Percentiles rank a stretch among this genome's conserved stretches.
Conservation (phyloP, 2,888 invertebrate species). For the Lamellibrachia columna region DNA sequence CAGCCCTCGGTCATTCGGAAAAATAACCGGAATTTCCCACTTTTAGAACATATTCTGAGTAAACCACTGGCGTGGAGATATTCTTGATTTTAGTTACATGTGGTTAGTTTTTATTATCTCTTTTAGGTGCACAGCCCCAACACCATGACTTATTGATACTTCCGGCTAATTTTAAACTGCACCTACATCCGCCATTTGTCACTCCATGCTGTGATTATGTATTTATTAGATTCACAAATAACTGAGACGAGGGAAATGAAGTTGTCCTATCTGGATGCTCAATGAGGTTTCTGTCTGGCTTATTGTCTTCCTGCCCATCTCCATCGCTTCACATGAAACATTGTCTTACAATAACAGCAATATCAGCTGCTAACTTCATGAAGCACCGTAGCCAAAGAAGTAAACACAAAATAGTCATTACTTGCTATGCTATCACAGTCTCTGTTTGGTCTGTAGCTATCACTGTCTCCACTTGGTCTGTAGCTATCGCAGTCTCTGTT, state of each 20-base stretch:
- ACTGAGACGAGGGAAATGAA: slow-evolving; percentile 1
- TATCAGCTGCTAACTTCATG: not conserved
- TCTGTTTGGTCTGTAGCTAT: no score
- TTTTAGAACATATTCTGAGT: no score
- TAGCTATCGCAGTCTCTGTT: no score
- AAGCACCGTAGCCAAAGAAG: no score
- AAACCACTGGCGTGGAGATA: no score
- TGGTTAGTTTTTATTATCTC: no score
- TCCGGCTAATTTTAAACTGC: not conserved
- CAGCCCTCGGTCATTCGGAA: no score
- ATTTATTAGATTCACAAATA: slow-evolving; percentile 14
- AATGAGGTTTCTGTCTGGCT: not conserved
- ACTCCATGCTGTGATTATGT: not conserved
- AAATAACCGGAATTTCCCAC: no score
- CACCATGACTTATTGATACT: not conserved
- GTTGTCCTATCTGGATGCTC: not conserved
- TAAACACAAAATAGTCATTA: no score
- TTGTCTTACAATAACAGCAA: not conserved
- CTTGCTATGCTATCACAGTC: no score
- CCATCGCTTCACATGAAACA: not conserved
- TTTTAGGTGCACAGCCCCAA: not conserved
- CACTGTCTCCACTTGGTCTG: no score
- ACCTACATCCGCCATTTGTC: not conserved
- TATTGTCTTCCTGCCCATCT: not conserved
- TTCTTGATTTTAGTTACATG: no score